Percentiles rank a stretch among this genome's conserved stretches.
These are phyloP conservation scores for Allacma fusca DNA, from an alignment of 2,888 invertebrate species.

Conservation along the genomic window DNA sequence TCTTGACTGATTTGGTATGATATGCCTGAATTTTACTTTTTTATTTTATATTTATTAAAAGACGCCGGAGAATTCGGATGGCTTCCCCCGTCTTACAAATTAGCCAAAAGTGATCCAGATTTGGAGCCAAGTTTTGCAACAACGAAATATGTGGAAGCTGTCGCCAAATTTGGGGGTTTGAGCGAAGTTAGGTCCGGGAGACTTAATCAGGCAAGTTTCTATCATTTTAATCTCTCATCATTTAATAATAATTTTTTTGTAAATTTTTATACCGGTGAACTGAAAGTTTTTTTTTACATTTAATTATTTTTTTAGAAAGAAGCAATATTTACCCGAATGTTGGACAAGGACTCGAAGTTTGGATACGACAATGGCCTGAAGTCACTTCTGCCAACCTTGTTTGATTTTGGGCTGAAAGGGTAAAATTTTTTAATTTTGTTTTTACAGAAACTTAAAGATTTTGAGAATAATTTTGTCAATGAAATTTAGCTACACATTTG, in stretches of 20 bases:
- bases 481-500: slow-evolving; percentile 7
- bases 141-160: slow-evolving; percentile 47
- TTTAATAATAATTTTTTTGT: too few relatives aligned
- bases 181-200: slow-evolving; percentile 77
- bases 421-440: background rate
- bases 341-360: slow-evolving; percentile 76
- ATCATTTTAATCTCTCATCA: too few relatives aligned
- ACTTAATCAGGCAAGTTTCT: too few relatives aligned
- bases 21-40: too few relatives aligned
- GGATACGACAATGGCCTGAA: slow-evolving; percentile 64
- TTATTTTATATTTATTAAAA: too few relatives aligned
- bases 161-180: slow-evolving; percentile 66
- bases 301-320: too few relatives aligned
- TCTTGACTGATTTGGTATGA: too few relatives aligned
- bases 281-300: too few relatives aligned
- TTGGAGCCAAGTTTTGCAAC: slow-evolving; percentile 25
- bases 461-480: too few relatives aligned
- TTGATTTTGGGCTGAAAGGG: slow-evolving; percentile 68
- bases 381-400: slow-evolving; percentile 65
- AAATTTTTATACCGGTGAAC: too few relatives aligned
- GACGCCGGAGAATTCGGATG: slow-evolving; percentile 80
- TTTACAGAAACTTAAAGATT: too few relatives aligned
- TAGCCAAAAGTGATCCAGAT: slow-evolving; percentile 1
- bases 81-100: slow-evolving; percentile 68
- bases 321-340: slow-evolving; percentile 76